Percentiles rank a stretch among this genome's conserved stretches.
phyloP scores from a whole-genome alignment of 2,113 vertebrate genomes.

The Trogon surrucura region DNA sequence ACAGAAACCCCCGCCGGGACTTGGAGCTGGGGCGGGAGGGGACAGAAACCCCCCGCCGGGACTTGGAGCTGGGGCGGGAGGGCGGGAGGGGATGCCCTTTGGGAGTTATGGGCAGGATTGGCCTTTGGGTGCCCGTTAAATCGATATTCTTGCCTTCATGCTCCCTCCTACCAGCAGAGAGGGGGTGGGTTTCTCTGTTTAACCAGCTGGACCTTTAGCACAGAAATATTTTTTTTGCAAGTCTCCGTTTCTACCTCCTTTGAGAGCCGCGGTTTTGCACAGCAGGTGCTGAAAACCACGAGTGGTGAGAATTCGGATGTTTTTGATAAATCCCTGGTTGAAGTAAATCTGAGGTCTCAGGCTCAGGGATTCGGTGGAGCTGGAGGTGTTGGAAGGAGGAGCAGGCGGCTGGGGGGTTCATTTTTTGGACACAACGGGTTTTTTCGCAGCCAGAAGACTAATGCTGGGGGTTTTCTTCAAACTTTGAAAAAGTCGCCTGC shows the following conservation, averaged over 20 bases:
- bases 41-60: too few relatives aligned
- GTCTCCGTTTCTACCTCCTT: background rate
- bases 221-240: background rate
- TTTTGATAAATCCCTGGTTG: background rate
- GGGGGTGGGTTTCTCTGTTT: background rate
- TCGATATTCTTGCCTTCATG: fast-evolving
- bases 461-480: too few relatives aligned
- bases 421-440: background rate
- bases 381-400: too few relatives aligned
- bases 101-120: too few relatives aligned
- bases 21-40: too few relatives aligned
- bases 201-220: too few relatives aligned
- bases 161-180: background rate
- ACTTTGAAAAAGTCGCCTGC: background rate
- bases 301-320: fast-evolving
- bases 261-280: fast-evolving
- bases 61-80: too few relatives aligned
- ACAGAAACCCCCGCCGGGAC: too few relatives aligned
- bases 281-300: background rate
- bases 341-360: background rate
- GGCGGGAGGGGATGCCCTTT: too few relatives aligned
- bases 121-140: too few relatives aligned
- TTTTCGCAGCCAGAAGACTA: background rate
- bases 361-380: background rate
- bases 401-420: background rate